Conservation (phyloP, 1,140 invertebrate species). For the Pygmarrhopalites habei region DNA sequence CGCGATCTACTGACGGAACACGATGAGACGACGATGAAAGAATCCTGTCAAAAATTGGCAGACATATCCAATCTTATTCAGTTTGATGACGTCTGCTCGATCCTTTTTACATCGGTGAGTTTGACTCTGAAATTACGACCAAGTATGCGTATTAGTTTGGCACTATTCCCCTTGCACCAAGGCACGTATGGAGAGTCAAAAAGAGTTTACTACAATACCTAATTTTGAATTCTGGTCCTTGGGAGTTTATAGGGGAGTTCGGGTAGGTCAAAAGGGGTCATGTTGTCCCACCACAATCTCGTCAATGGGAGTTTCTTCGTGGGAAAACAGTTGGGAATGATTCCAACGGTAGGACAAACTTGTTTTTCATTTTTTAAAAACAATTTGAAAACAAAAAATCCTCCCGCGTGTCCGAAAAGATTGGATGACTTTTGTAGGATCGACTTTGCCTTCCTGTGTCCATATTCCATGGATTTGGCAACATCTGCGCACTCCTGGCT, state of each 20-base stretch:
- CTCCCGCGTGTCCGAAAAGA: too few relatives aligned
- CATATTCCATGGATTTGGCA: slow-evolving; percentile 85
- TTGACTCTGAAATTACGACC: too few relatives aligned
- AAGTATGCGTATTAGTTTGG: too few relatives aligned
- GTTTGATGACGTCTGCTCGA: slow-evolving; percentile 36
- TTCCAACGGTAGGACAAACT: not conserved
- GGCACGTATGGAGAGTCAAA: not conserved
- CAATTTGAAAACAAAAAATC: too few relatives aligned
- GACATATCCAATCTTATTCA: not conserved
- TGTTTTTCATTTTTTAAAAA: too few relatives aligned
- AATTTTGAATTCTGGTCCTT: slow-evolving; percentile 46
- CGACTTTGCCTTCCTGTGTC: slow-evolving; percentile 71
- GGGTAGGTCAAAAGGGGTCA: slow-evolving; percentile 78
- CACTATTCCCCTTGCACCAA: not conserved
- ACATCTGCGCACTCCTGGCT: slow-evolving; percentile 58
- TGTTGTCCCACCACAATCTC: slow-evolving; percentile 70
- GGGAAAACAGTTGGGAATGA: not conserved
- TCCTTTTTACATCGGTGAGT: slow-evolving; percentile 34
- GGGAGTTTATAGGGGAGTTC: slow-evolving; percentile 53
- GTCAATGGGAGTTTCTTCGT: slow-evolving; percentile 67
- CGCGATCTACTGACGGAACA: slow-evolving; percentile 68
- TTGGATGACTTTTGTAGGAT: too few relatives aligned
- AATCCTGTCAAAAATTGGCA: not conserved
- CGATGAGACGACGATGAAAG: not conserved
- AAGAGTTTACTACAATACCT: not conserved